phyloP scores from a whole-genome alignment of 2,888 invertebrate genomes.

The Hypolimnas misippus region DNA sequence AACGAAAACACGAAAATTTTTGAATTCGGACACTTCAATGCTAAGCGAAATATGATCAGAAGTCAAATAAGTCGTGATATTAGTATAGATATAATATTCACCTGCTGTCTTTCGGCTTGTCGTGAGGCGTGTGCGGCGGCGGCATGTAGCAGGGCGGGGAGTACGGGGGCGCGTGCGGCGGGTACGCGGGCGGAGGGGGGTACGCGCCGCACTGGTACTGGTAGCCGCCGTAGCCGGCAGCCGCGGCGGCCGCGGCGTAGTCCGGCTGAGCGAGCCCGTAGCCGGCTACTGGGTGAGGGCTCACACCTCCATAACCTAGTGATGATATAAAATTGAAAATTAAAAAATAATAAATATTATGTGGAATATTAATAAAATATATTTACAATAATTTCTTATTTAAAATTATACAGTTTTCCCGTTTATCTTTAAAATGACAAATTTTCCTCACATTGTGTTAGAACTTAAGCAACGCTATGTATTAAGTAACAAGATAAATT shows the following conservation, averaged over 20 bases:
- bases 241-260: conserved; percentile 90
- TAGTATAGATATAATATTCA: conserved; percentile 75
- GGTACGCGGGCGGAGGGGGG: conserved; percentile 85
- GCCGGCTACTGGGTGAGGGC: conserved; percentile 90
- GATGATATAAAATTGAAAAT: conserved; percentile 38
- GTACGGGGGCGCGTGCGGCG: conserved; percentile 88
- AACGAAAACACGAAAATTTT: no score
- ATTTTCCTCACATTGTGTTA: no score
- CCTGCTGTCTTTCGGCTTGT: conserved; percentile 91
- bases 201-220: conserved; percentile 85
- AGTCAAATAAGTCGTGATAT: no score
- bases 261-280: conserved; percentile 93
- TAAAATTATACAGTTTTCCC: no score
- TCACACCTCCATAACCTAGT: conserved; percentile 93
- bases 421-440: no score
- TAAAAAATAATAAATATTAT: no score
- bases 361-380: no score
- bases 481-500: no score
- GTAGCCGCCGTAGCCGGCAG: conserved; percentile 85
- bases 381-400: no score
- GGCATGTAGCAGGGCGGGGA: conserved; percentile 95
- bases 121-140: conserved; percentile 92
- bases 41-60: no score
- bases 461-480: no score
- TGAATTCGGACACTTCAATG: no score